Conservation (phyloP, 2,113 vertebrate species). For the Terrapene triunguis region DNA sequence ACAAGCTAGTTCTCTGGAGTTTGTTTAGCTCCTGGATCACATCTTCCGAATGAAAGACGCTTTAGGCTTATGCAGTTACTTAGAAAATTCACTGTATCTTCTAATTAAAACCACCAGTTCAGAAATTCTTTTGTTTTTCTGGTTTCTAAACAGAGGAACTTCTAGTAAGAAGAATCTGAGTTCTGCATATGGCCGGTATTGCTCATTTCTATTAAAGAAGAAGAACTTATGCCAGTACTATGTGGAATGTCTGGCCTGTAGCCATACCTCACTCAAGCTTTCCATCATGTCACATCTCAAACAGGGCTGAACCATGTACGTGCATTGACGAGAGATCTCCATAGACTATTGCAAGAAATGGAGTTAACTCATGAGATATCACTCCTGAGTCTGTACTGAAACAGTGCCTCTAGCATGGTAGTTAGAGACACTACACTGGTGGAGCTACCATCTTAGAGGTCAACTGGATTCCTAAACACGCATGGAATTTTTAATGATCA, state of each 20-base stretch:
- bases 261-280: background rate
- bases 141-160: background rate
- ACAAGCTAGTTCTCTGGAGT: background rate
- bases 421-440: rapidly evolving
- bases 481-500: background rate
- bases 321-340: background rate
- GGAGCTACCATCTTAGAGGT: rapidly evolving
- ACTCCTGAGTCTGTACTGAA: background rate
- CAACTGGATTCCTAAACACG: background rate
- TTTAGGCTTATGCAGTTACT: background rate
- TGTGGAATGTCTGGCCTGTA: background rate
- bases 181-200: background rate
- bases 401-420: background rate
- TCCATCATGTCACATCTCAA: background rate
- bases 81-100: background rate
- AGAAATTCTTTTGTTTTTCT: background rate
- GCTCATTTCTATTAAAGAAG: background rate
- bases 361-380: background rate
- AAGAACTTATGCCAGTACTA: background rate
- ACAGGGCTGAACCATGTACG: background rate
- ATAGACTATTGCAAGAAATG: background rate
- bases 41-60: background rate
- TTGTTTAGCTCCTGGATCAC: background rate
- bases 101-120: background rate
- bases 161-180: background rate